These are phyloP conservation scores for Clamator glandarius DNA, from an alignment of 2,797 vertebrate genomes.

Conservation along the genomic window DNA sequence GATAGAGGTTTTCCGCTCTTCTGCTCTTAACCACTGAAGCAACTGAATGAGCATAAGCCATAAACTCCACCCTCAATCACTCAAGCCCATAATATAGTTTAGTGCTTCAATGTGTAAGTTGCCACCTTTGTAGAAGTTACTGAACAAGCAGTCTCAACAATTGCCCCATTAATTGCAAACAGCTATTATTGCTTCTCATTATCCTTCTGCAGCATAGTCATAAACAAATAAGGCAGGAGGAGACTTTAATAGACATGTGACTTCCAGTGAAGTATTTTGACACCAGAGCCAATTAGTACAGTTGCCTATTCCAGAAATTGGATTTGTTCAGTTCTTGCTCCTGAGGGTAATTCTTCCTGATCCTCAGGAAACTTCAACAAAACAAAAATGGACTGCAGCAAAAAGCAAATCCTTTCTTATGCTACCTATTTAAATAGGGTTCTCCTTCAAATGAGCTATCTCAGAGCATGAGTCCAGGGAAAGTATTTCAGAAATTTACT, in stretches of 20 bases:
- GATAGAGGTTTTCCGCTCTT: neutral
- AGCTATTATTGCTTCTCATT: neutral
- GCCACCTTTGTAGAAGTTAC: constrained; percentile 27
- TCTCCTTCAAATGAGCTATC: neutral
- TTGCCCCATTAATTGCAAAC: neutral
- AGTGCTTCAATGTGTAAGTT: neutral
- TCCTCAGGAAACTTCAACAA: neutral
- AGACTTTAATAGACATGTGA: neutral
- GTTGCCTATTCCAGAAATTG: neutral
- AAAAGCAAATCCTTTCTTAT: neutral
- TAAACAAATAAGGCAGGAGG: neutral
- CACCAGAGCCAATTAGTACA: neutral
- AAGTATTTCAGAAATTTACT: neutral
- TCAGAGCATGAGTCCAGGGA: neutral
- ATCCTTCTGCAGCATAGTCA: neutral
- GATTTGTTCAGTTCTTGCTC: neutral
- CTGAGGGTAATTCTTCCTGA: neutral
- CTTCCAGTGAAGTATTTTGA: constrained; percentile 11
- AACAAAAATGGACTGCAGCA: neutral
- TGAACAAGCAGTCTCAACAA: constrained; percentile 5
- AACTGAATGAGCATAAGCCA: neutral
- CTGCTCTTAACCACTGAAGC: neutral
- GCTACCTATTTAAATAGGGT: neutral
- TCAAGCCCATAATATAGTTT: neutral
- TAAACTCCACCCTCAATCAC: constrained; percentile 13